Evolutionary conservation across 1,140 invertebrate genomes (phyloP), one percentile per base, ranked within the genome.

Genomic region (Panulirus ornatus): DNA sequence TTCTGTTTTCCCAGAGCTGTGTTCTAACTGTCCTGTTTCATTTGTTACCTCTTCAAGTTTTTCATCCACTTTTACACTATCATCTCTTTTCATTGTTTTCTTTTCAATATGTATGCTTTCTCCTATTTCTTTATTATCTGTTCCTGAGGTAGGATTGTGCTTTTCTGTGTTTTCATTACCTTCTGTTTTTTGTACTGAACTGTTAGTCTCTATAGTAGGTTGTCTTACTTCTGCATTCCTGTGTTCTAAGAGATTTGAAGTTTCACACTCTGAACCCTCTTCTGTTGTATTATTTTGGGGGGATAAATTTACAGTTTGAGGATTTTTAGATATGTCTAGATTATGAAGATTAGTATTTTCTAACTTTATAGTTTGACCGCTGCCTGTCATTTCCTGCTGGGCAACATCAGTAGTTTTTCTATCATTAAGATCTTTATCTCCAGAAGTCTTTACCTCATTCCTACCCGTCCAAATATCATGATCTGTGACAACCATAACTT

Each of bases 401-500:
- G 6, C 2, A 66, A 8, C 22, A 30, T 66, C 5, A 30, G 3
- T 0, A 0, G 11, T 0, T 30, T 30, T 66, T 30, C 6, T 22
- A 2, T 58, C 78, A 79, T 9, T 11, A 75, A 38, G 22, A 38
- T 75, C 58, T 58, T 14, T 58, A 5, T 3, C 78, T 58, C 3
- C 58, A 30, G 76, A 34, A 8, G 16, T 54, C 22, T 58, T 0
- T 6, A 11, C 40, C 19, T n/a, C 47, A 82, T 44, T 38, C 3
- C 11, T 71, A 36, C 70, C 34, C n/a, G 78, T 51, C 36, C 78
- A 89, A 42, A 89, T 75, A 19, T 89, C 87, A 40, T 63, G 79
- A 34, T 89, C 87, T 38, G 87, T 89, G 19, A 89, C 42, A 14
- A 75, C 79, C 87, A 89, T 89, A 51, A 83, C 87, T 83, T 89